A percentile compares a stretch with the other conserved stretches of the same genome.
Conservation (phyloP, 2,113 vertebrate species). For the Hypocryptadius cinnamomeus region DNA sequence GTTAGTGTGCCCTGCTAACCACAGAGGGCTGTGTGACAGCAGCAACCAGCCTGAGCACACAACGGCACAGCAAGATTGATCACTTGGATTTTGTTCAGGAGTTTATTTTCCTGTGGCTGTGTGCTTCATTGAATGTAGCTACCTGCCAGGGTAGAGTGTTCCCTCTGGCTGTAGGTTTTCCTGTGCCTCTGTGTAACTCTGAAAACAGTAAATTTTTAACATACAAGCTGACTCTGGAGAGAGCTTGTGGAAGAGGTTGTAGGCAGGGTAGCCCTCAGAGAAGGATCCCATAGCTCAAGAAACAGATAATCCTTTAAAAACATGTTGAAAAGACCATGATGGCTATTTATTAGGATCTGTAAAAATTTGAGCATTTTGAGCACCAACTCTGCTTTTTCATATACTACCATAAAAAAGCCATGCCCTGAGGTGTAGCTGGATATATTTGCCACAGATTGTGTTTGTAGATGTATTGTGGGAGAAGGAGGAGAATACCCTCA, state of each 20-base stretch:
- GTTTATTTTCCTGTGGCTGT: not conserved
- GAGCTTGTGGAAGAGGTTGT: not conserved
- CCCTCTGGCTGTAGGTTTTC: not conserved
- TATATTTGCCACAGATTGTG: not conserved
- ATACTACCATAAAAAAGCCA: not conserved
- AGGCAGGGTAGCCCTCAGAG: not conserved
- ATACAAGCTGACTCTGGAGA: not conserved
- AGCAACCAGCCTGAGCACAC: not conserved
- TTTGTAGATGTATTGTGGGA: not conserved
- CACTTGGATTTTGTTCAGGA: not conserved
- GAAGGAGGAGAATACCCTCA: not conserved
- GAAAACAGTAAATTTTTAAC: not conserved
- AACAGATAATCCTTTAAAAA: not conserved
- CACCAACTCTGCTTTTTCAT: not conserved
- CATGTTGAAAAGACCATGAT: not conserved
- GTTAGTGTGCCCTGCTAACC: not conserved
- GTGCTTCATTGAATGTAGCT: not conserved
- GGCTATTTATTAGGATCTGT: not conserved
- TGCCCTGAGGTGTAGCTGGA: not conserved
- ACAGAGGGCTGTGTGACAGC: not conserved
- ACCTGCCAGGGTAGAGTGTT: not conserved
- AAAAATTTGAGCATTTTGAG: not conserved
- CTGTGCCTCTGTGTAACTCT: not conserved
- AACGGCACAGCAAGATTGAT: not conserved
- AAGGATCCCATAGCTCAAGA: not conserved